Percentiles rank a stretch among this genome's conserved stretches.
Conservation (phyloP, 2,797 vertebrate genomes). For the Sebastes goodei region DNA sequence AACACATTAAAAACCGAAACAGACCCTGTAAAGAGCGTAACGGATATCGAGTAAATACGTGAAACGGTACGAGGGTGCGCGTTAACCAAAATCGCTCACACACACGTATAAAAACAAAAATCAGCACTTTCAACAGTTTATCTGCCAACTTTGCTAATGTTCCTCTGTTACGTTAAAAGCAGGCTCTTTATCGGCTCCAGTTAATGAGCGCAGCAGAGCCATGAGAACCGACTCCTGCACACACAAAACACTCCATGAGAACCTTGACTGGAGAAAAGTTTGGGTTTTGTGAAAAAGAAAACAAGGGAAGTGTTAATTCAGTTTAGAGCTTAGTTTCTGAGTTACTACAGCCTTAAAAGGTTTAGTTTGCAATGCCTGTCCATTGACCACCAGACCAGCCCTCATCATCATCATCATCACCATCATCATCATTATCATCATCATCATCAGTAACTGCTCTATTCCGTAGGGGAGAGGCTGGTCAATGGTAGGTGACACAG, state of each 20-base stretch:
- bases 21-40: slow-evolving; percentile 70
- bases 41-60: slow-evolving; percentile 70
- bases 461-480: slow-evolving; percentile 48
- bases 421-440: slow-evolving; percentile 60
- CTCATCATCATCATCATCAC: slow-evolving; percentile 63
- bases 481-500: slow-evolving; percentile 72
- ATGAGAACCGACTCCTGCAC: slow-evolving; percentile 65
- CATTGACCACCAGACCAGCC: slow-evolving; percentile 55
- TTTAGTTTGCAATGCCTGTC: slow-evolving; percentile 28
- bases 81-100: slow-evolving; percentile 59
- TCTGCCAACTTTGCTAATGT: slow-evolving; percentile 78
- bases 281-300: background rate
- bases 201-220: slow-evolving; percentile 59
- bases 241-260: slow-evolving; percentile 60
- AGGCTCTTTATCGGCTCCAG: slow-evolving; percentile 69
- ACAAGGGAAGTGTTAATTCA: background rate
- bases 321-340: background rate
- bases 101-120: slow-evolving; percentile 37
- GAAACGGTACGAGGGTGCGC: slow-evolving; percentile 42
- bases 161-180: slow-evolving; percentile 69
- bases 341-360: background rate
- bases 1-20: slow-evolving; percentile 80
- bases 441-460: slow-evolving; percentile 64
- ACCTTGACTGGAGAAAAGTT: slow-evolving; percentile 22
- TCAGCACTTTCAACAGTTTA: slow-evolving; percentile 65